Base-by-base conservation (phyloP, 2,113 vertebrate genomes). In the Polyodon spathula region DNA sequence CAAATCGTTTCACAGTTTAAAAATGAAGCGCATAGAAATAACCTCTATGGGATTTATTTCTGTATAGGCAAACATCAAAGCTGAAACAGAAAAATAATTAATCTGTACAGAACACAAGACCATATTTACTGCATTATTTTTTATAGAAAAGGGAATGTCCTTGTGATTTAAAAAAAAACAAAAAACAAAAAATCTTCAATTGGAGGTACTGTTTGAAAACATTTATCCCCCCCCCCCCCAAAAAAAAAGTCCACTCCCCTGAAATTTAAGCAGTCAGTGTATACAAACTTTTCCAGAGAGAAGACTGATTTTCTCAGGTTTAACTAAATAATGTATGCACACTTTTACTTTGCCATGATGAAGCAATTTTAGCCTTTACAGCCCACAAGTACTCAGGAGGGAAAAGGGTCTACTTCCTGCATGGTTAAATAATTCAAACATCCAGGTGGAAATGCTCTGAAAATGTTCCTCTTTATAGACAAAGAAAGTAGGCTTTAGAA, bases 281-380 rank as follows among this genome's bases (percentile, higher is more conserved):
- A 84, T 82, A 84, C 67, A 83, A 86, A 84, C 83, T 90, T 86
- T 74, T 83, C 86, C 76, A 75, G 75, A 79, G 84, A 89, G 87
- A 87, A 81, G 80, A 84, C 83, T 82, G 84, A 88, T 92, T 90
- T 90, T 90, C 87, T 91, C 86, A 88, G 86, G 87, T 92, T 90
- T 78, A 88, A 84, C 89, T 94, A 88, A 95, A 97, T 96, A 96
- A 95, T 93, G 84, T 86, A 94, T 93, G 90, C 90, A 90, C 88
- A 87, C 91, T 89, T 93, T 90, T 84, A 86, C 87, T 88, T 87
- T 86, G 91, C 87, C 91, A 91, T 92, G 91, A 96, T 94, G 89
- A 93, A 96, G 93, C 90, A 92, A 94, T 93, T 93, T 89, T 89
- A 88, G 89, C 87, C 90, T 89, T 91, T 90, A 90, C 85, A 89